Percentiles rank a stretch among this genome's conserved stretches.
Conservation (phyloP, 2,888 invertebrate species). For the Carpatolechia fugitivella region DNA sequence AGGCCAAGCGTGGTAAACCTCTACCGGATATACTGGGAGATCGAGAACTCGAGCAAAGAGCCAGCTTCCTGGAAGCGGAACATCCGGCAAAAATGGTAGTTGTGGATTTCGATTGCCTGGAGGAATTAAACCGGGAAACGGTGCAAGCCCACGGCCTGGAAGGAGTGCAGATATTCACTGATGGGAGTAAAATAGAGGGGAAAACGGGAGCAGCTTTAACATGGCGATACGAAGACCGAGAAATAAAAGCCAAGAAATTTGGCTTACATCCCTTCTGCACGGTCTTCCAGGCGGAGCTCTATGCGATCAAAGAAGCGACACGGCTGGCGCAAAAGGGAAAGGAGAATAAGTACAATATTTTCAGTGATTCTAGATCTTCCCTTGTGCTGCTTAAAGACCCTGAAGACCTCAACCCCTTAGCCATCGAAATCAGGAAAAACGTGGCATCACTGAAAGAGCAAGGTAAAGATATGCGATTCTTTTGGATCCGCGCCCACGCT, state of each 20-base stretch:
- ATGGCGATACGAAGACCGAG: background rate
- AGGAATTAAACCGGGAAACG: background rate
- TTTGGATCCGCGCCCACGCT: background rate
- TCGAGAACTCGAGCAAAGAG: conserved; percentile 20
- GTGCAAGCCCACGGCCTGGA: too few species aligned
- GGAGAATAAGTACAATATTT: background rate
- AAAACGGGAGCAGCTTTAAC: background rate
- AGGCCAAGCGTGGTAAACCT: background rate
- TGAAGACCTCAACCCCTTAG: background rate
- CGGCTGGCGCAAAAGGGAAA: background rate
- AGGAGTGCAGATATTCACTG: too few species aligned
- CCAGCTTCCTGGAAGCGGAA: background rate
- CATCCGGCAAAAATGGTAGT: conserved; percentile 10
- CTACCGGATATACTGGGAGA: conserved; percentile 4
- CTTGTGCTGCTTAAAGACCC: conserved; percentile 2
- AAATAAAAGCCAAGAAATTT: conserved; percentile 4
- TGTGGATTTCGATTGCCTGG: conserved; percentile 6
- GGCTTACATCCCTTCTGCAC: conserved; percentile 2
- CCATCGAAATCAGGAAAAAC: background rate
- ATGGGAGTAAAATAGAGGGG: background rate
- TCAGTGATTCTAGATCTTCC: conserved; percentile 4
- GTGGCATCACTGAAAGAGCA: background rate
- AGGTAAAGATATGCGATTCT: background rate
- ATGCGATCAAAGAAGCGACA: background rate
- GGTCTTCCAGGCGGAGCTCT: conserved; percentile 11